Conservation (phyloP, 2,797 vertebrate genomes). For the Notolepis coatsorum region DNA sequence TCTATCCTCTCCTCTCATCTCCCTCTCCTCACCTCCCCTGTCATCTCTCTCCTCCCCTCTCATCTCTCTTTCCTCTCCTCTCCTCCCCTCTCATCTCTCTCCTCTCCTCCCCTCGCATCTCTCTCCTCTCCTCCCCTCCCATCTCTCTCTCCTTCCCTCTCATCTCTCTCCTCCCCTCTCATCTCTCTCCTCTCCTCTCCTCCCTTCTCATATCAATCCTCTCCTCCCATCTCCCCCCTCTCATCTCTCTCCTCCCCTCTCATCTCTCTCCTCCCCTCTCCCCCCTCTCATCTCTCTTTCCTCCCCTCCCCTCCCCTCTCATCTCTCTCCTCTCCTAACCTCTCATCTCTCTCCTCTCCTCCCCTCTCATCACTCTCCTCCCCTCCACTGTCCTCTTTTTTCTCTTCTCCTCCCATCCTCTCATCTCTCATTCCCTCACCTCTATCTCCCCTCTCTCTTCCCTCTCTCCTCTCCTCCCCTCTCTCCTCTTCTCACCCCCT, state of each 20-base stretch:
- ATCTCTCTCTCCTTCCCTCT: background rate
- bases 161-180: background rate
- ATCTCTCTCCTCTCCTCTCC: background rate
- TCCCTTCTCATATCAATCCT: background rate
- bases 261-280: too few relatives aligned
- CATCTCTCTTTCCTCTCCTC: background rate
- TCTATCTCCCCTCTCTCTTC: background rate
- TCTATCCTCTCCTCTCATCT: background rate
- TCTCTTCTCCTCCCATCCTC: constrained; percentile 1
- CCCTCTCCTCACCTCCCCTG: background rate
- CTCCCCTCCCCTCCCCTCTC: background rate
- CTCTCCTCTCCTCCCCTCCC: background rate
- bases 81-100: too few relatives aligned
- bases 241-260: background rate
- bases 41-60: too few relatives aligned
- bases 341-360: background rate
- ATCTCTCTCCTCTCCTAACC: background rate
- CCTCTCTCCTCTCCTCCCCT: background rate
- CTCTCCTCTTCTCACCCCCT: too few relatives aligned
- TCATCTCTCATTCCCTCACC: background rate
- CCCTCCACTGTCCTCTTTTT: too few relatives aligned
- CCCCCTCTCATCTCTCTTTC: constrained; percentile 1
- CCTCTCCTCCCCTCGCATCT: constrained; percentile 3
- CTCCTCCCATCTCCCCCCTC: background rate
- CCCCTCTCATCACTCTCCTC: background rate